A percentile compares a stretch with the other conserved stretches of the same genome.
phyloP scores from a whole-genome alignment of 2,888 invertebrate species.

The Macaria notata region DNA sequence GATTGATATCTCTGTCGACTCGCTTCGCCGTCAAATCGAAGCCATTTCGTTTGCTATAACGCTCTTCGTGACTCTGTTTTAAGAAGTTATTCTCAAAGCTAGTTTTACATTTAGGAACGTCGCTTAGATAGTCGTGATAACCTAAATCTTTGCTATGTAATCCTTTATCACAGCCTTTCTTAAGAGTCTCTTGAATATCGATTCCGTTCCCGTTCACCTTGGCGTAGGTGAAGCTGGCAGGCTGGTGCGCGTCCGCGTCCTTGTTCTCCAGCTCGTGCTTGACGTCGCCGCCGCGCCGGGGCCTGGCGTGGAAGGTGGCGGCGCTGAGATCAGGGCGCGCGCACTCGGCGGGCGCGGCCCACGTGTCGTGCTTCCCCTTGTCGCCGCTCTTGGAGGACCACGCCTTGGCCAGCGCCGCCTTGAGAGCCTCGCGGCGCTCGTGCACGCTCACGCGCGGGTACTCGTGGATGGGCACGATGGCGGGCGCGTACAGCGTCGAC shows the following conservation, averaged over 20 bases:
- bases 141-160: conserved; percentile 75
- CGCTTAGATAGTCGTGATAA: conserved; percentile 75
- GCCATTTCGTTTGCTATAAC: conserved; percentile 73
- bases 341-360: conserved; percentile 69
- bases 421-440: conserved; percentile 76
- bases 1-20: conserved; percentile 70
- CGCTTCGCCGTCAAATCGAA: conserved; percentile 67
- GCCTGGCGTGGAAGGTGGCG: conserved; percentile 62
- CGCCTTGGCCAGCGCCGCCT: conserved; percentile 77
- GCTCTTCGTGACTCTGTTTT: conserved; percentile 73
- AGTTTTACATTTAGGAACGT: conserved; percentile 80
- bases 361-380: conserved; percentile 73
- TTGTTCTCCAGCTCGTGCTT: conserved; percentile 75
- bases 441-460: conserved; percentile 83
- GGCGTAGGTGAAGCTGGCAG: conserved; percentile 64
- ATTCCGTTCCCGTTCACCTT: conserved; percentile 68
- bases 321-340: conserved; percentile 62
- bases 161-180: conserved; percentile 80
- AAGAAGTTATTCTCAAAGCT: conserved; percentile 78
- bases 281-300: conserved; percentile 60
- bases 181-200: conserved; percentile 75
- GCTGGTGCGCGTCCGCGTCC: conserved; percentile 63
- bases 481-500: conserved; percentile 76
- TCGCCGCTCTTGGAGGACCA: conserved; percentile 75
- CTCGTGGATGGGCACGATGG: conserved; percentile 83